Conservation (phyloP, 2,113 vertebrate species). For the Chionodraco myersi region DNA sequence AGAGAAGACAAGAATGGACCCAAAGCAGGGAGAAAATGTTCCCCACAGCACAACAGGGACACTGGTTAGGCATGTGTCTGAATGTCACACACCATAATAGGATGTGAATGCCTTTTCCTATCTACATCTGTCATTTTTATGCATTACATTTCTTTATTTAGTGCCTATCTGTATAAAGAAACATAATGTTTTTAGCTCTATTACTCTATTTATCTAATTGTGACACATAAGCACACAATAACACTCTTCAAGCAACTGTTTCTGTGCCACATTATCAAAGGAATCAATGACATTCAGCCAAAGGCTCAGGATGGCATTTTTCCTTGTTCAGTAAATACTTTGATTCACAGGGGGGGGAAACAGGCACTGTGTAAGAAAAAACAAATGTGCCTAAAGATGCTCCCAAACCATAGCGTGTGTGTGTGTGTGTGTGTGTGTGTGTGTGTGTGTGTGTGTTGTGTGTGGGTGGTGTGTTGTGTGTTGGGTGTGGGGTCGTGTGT, state of each 20-base stretch:
- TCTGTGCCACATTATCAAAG: conserved; percentile 6
- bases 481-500: neutral
- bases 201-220: neutral
- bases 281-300: conserved; percentile 36
- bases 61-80: no score
- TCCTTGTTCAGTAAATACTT: conserved; percentile 2
- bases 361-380: neutral
- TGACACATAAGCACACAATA: neutral
- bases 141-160: neutral
- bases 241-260: neutral
- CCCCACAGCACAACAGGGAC: neutral
- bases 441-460: neutral
- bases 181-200: neutral
- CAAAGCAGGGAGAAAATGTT: neutral
- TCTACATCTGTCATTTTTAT: neutral
- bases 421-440: neutral
- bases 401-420: neutral
- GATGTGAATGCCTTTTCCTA: neutral
- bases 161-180: neutral
- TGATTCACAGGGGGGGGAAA: neutral
- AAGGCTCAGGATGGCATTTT: conserved; percentile 3
- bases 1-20: neutral
- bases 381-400: conserved; percentile 8
- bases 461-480: no score
- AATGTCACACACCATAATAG: neutral